phyloP scores from a whole-genome alignment of 2,113 vertebrate species.

The Micronycteris hirsuta region DNA sequence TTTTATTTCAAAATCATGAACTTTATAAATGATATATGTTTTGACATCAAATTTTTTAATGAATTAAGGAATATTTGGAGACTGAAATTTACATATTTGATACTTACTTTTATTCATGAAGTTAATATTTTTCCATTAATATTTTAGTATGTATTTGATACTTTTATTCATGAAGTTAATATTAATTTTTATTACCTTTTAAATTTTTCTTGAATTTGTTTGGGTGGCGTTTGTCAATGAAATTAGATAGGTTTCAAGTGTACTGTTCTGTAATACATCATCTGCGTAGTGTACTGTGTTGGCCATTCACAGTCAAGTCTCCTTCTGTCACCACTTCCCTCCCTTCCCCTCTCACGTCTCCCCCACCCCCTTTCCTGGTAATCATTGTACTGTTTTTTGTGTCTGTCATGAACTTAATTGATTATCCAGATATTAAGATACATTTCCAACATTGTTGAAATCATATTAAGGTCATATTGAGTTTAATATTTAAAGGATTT shows the following conservation, averaged over 20 bases:
- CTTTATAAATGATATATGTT: background rate
- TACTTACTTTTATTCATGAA: background rate
- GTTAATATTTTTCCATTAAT: background rate
- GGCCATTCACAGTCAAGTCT: too few relatives aligned
- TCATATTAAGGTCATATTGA: background rate
- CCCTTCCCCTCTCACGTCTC: background rate
- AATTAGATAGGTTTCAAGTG: too few relatives aligned
- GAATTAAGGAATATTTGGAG: background rate
- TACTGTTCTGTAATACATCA: too few relatives aligned
- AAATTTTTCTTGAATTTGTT: too few relatives aligned
- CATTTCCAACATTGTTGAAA: background rate
- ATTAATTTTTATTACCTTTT: background rate
- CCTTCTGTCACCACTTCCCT: background rate
- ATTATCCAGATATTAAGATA: background rate
- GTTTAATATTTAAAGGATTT: background rate
- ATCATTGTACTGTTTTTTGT: background rate
- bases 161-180: background rate
- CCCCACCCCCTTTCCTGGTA: background rate
- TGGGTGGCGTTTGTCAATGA: too few relatives aligned
- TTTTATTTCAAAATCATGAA: background rate
- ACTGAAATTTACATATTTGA: background rate
- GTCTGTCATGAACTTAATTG: background rate
- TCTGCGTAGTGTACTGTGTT: too few relatives aligned
- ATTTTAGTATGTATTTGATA: too few relatives aligned
- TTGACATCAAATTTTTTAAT: background rate